Evolutionary conservation across 1,140 invertebrate genomes (phyloP), one percentile per base, ranked within the genome.

Genomic region (Dufourea novaeangliae): DNA sequence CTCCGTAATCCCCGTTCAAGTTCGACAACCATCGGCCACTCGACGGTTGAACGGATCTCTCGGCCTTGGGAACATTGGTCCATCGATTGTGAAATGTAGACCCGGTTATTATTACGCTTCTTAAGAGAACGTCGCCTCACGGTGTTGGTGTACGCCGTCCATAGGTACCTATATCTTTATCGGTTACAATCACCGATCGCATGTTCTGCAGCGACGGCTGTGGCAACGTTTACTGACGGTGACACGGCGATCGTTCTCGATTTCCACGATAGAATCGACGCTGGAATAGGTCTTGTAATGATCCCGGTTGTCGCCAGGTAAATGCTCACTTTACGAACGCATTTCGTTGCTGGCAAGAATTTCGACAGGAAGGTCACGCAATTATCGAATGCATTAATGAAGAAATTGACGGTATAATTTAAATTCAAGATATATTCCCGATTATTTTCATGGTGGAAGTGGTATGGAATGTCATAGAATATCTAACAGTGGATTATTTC

Each of bases 131-230:
- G 37, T 20, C 25, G 62, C 3, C 34, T 46, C 54, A n/a, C n/a
- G 63, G n/a, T 62, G 68, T 46, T 71, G 22, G 37, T 75, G 73
- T 29, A 59, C 64, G 64, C 56, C 64, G n/a, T n/a, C n/a, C n/a
- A n/a, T n/a, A n/a, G n/a, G n/a, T n/a, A 46, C 54, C 27, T 27
- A 12, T 14, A 17, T 44, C 22, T 75, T 61, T 69, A 69, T 76
- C 52, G 20, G 27, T 32, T 75, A 22, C 50, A 39, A 75, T 74
- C 71, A n/a, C 7, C 25, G 71, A 56, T 57, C 29, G 27, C n/a
- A 1, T 25, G 17, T 37, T 41, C 12, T 25, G 22, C 39, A 27
- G 37, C 17, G 0, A 6, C 5, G 37, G 27, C 22, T 32, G 32
- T 20, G 17, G 50, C 71, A 7, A 14, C 56, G 27, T 25, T n/a